A percentile compares a stretch with the other conserved stretches of the same genome.
Conservation (phyloP, 1,140 invertebrate genomes). For the Micrasema minimum region DNA sequence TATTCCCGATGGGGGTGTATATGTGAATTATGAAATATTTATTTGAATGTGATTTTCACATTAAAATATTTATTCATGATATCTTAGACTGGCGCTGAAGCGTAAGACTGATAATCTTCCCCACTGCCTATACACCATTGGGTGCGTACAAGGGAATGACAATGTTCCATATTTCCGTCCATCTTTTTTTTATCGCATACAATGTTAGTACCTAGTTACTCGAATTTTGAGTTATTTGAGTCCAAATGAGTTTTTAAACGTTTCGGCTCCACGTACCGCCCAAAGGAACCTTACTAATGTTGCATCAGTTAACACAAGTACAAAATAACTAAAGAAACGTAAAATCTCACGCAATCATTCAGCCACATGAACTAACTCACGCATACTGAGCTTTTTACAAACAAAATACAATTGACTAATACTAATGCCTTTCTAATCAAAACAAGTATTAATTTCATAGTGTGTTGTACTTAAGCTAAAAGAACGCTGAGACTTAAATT, state of each 20-base stretch:
- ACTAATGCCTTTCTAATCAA: neutral
- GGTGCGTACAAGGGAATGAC: too few relatives aligned
- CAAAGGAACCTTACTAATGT: constrained; percentile 14
- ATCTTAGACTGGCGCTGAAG: too few relatives aligned
- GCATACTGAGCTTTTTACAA: constrained; percentile 1
- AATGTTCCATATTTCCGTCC: too few relatives aligned
- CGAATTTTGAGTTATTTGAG: constrained; percentile 9
- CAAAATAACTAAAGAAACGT: constrained; percentile 18
- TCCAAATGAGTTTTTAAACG: constrained; percentile 33
- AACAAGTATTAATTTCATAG: neutral
- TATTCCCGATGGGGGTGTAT: too few relatives aligned
- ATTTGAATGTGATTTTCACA: too few relatives aligned
- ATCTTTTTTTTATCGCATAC: too few relatives aligned
- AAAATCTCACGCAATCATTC: constrained; percentile 35
- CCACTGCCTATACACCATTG: too few relatives aligned
- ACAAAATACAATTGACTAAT: constrained; percentile 1
- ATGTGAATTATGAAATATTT: too few relatives aligned
- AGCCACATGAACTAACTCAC: neutral
- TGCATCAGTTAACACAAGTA: constrained; percentile 25
- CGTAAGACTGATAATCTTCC: too few relatives aligned
- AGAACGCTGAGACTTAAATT: too few relatives aligned
- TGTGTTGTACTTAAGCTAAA: neutral
- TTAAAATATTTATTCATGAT: too few relatives aligned
- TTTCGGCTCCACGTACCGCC: neutral
- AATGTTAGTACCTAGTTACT: too few relatives aligned